A percentile compares a stretch with the other conserved stretches of the same genome.
Evolutionary conservation across 2,113 vertebrate species (phyloP).

Genomic region (Chlorodrepanis virens): DNA sequence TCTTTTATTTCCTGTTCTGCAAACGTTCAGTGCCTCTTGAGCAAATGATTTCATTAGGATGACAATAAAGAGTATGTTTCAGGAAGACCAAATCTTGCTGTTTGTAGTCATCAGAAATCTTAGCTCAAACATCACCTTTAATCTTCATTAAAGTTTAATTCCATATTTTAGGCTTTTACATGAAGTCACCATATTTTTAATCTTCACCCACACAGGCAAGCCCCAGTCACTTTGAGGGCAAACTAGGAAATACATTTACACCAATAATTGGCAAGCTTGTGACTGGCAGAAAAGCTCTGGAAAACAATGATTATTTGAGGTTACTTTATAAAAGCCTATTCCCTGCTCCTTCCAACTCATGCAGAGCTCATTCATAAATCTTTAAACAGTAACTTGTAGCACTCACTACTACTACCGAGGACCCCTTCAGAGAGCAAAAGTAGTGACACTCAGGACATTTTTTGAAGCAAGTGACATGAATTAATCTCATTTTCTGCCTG

Average conservation of each 20-base stretch:
- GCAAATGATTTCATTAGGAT: background rate
- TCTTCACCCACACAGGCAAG: background rate
- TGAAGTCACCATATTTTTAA: background rate
- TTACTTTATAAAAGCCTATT: background rate
- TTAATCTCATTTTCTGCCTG: background rate
- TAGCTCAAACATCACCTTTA: background rate
- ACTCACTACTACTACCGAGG: background rate
- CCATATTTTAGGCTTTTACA: background rate
- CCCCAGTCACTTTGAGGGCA: background rate
- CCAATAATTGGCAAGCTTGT: background rate
- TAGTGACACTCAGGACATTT: rapidly evolving
- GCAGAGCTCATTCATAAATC: background rate
- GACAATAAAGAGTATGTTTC: background rate
- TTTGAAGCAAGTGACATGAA: background rate
- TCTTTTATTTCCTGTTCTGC: background rate
- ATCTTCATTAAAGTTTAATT: background rate
- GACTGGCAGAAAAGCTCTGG: background rate
- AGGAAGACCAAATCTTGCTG: background rate
- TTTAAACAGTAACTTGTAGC: background rate
- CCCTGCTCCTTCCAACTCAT: background rate
- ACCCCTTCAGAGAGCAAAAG: background rate
- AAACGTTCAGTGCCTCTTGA: rapidly evolving
- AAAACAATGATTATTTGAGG: background rate
- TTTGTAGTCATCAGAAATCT: background rate
- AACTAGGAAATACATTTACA: background rate